A percentile compares a stretch with the other conserved stretches of the same genome.
Conservation (phyloP, 1,140 invertebrate genomes). For the Neodiprion fabricii region DNA sequence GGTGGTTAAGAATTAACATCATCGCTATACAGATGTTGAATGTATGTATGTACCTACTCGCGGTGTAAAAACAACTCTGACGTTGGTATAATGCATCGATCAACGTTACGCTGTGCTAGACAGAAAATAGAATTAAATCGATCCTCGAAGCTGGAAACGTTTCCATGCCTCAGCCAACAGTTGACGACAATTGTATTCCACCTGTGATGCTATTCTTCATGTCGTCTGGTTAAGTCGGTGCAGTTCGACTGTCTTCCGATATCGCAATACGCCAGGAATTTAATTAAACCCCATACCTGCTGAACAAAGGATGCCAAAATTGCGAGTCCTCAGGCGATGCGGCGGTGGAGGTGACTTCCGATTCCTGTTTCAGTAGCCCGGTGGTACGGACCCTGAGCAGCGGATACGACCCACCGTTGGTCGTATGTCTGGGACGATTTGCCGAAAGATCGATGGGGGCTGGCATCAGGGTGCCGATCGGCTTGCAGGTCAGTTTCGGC, state of each 20-base stretch:
- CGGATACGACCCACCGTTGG: constrained; percentile 38
- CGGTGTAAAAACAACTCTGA: too few relatives aligned
- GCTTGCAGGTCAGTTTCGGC: constrained; percentile 53
- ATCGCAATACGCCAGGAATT: not conserved
- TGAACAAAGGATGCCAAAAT: constrained; percentile 74
- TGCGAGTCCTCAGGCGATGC: constrained; percentile 61
- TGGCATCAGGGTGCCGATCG: constrained; percentile 57
- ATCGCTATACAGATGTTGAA: too few relatives aligned
- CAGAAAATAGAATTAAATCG: too few relatives aligned
- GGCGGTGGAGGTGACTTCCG: constrained; percentile 56
- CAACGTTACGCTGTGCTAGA: too few relatives aligned
- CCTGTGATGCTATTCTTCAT: too few relatives aligned
- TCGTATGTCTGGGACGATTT: constrained; percentile 45
- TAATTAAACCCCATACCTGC: constrained; percentile 64
- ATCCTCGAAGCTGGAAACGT: too few relatives aligned
- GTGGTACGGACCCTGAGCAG: constrained; percentile 46
- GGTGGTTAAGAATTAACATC: too few relatives aligned
- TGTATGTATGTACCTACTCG: too few relatives aligned
- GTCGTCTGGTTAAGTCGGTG: too few relatives aligned
- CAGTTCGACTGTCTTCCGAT: not conserved
- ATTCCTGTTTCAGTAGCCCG: constrained; percentile 54
- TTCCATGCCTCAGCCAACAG: too few relatives aligned
- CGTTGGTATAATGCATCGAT: too few relatives aligned
- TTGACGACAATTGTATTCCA: too few relatives aligned
- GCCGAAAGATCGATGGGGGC: constrained; percentile 52